Evolutionary conservation across 2,113 vertebrate species (phyloP).

Genomic region (Callospermophilus lateralis): DNA sequence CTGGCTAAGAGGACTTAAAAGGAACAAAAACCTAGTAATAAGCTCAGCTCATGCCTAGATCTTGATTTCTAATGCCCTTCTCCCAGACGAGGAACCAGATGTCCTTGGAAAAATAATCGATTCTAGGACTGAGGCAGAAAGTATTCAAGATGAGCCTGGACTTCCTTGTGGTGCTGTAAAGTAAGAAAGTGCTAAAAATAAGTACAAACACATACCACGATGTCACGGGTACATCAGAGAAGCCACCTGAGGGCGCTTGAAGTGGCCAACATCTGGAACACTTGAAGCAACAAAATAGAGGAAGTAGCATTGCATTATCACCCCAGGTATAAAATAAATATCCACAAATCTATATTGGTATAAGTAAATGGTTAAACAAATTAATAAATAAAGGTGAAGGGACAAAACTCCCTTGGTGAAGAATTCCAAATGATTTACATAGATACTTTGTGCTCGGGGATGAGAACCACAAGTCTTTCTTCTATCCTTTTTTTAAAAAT

Average conservation of each 20-base stretch:
- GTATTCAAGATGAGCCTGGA: neutral
- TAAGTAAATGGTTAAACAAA: neutral
- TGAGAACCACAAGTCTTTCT: neutral
- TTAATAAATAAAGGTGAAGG: neutral
- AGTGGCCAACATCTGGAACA: neutral
- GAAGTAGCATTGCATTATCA: neutral
- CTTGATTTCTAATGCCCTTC: neutral
- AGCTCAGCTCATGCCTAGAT: neutral
- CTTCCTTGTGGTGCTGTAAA: neutral
- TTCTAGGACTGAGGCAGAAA: neutral
- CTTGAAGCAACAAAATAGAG: neutral
- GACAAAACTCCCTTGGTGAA: neutral
- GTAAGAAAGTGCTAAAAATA: neutral
- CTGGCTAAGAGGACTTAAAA: neutral
- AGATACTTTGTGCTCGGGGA: neutral
- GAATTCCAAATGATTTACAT: neutral
- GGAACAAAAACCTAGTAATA: neutral
- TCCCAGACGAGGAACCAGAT: neutral
- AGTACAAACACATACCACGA: neutral
- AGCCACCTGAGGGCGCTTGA: neutral
- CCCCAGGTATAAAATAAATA: neutral
- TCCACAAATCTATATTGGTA: neutral
- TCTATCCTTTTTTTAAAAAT: neutral
- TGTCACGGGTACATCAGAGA: neutral
- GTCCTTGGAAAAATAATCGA: neutral